Evolutionary conservation across 2,888 invertebrate genomes (phyloP).

Genomic region (Xestia c-nigrum): DNA sequence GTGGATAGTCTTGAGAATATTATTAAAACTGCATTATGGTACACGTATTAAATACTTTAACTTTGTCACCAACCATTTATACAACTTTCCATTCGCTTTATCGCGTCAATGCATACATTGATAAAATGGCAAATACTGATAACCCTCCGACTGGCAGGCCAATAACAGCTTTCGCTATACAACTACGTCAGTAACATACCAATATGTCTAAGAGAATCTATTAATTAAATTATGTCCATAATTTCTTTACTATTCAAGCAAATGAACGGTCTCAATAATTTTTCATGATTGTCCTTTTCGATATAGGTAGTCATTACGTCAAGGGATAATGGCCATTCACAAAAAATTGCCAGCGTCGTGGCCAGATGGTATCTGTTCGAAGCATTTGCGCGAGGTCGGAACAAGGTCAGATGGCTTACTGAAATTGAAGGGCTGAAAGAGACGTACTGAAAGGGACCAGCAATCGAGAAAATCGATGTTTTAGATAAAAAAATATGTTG

Average conservation of each 20-base stretch:
- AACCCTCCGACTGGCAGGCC: slow-evolving; percentile 51
- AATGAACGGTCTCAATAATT: slow-evolving; percentile 15
- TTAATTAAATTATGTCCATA: slow-evolving; percentile 7
- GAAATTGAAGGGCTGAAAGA: slow-evolving; percentile 19
- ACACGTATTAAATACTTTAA: slow-evolving; percentile 34
- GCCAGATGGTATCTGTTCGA: slow-evolving; percentile 34
- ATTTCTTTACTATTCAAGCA: slow-evolving; percentile 12
- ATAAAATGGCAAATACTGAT: slow-evolving; percentile 63
- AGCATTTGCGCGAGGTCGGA: slow-evolving; percentile 40
- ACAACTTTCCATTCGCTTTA: slow-evolving; percentile 64
- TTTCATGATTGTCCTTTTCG: neutral
- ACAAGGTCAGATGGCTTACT: slow-evolving; percentile 27
- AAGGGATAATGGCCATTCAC: slow-evolving; percentile 24
- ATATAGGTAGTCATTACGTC: slow-evolving; percentile 3
- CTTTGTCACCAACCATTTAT: slow-evolving; percentile 38
- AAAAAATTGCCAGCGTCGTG: slow-evolving; percentile 38
- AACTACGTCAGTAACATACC: slow-evolving; percentile 16
- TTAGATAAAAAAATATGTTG: neutral
- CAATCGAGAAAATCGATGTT: slow-evolving; percentile 13
- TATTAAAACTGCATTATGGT: neutral
- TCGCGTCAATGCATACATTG: slow-evolving; percentile 53
- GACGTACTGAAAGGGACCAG: neutral
- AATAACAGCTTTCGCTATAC: slow-evolving; percentile 48
- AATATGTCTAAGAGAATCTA: slow-evolving; percentile 13
- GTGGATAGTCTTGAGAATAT: neutral